Evolutionary conservation across 2,888 invertebrate species (phyloP), one percentile per base, ranked within the genome.

Genomic region (Linnaemya vulpina): DNA sequence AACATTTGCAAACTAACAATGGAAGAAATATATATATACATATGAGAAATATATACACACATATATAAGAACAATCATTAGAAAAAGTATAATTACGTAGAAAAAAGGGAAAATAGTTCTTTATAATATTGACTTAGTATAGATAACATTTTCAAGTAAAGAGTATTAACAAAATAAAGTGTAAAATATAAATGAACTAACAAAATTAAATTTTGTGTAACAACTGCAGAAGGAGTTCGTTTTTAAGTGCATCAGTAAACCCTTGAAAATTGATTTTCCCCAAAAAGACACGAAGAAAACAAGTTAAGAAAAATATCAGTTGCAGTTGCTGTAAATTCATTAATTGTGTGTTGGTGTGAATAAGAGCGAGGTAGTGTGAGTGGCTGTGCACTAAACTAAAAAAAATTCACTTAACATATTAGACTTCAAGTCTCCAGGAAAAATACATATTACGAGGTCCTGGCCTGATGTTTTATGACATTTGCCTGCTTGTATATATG

Each of bases 261-360:
- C 70, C 70, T 78, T 81, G 53, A 67, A 82, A 82, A 85, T 85
- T 85, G 85, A 85, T 85, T 85, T 85, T 85, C 82, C 85, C 35
- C 85, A 79, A 75, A 71, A 81, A 78, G 20, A 38, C 20, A 67
- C 20, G n/a, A 62, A 73, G 49, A 53, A 49, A 82, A 43, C 49
- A 68, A 20, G 9, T 3, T 25, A 38, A 17, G 30, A 63, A 35
- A 40, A 17, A 20, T 40, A 67, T 73, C 46, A 68, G 13, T 58
- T 79, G 71, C 65, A 79, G 43, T 25, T 35, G 70, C 65, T 73
- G 60, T 51, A 84, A 78, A 55, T 40, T 9, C 51, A 76, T 20
- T 68, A 1, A 73, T 40, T 68, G 11, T 77, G 15, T 40, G 15
- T 63, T 68, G 46, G 46, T 46, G 43, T 60, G 38, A 13, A 17